Conservation (phyloP, 2,888 invertebrate genomes). For the Apotomis capreana region DNA sequence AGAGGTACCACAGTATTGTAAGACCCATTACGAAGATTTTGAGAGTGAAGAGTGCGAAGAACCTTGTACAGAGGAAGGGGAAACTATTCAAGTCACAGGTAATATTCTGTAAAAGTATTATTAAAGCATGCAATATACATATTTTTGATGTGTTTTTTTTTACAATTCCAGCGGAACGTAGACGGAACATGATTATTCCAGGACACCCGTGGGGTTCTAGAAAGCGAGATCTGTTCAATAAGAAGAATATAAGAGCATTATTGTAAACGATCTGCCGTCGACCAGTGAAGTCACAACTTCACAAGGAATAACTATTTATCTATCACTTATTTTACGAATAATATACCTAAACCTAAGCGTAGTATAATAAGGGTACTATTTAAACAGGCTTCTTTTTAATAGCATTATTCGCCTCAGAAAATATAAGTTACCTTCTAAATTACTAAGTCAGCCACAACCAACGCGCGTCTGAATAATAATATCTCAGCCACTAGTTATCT, state of each 20-base stretch:
- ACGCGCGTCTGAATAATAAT: too few relatives aligned
- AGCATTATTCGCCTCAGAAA: too few relatives aligned
- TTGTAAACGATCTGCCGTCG: constrained; percentile 38
- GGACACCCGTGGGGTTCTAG: constrained; percentile 66
- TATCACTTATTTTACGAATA: too few relatives aligned
- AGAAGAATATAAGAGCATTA: constrained; percentile 29
- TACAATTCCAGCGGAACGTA: constrained; percentile 62
- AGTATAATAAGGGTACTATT: too few relatives aligned
- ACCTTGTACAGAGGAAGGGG: constrained; percentile 54
- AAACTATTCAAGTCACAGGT: constrained; percentile 26
- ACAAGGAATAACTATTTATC: neutral
- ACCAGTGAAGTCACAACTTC: neutral
- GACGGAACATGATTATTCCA: constrained; percentile 60
- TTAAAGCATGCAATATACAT: too few relatives aligned
- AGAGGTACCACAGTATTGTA: constrained; percentile 68
- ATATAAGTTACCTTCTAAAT: too few relatives aligned
- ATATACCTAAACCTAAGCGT: too few relatives aligned
- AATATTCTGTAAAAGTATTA: neutral
- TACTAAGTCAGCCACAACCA: too few relatives aligned
- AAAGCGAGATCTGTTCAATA: constrained; percentile 52
- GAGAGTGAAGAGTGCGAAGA: constrained; percentile 65
- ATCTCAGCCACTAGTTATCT: too few relatives aligned
- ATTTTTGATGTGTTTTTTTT: neutral
- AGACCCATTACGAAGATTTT: constrained; percentile 63
- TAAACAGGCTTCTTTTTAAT: too few relatives aligned